Evolutionary conservation across 2,797 vertebrate species (phyloP), one percentile per base, ranked within the genome.

Genomic region (Sebastes kiyomatsui): DNA sequence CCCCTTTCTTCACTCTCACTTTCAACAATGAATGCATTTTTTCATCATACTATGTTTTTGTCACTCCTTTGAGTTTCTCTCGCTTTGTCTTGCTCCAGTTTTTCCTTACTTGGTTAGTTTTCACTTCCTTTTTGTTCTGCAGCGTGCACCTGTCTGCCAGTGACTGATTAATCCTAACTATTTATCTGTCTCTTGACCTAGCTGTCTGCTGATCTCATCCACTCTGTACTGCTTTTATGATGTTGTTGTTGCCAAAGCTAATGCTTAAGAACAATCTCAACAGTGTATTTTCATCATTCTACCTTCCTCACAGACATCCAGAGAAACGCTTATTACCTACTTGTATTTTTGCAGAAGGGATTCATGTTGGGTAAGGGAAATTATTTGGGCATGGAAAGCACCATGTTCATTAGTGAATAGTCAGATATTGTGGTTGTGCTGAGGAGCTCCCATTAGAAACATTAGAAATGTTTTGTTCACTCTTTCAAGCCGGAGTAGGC

Each of bases 11-110:
- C 73, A 66, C 68, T 85, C 79, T 46, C 13, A 27, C 82, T 88
- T 88, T 83, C 86, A 85, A 65, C 79, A 61, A 61, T 83, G 70
- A 87, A 83, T 86, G 60, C 16, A 70, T 80, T 85, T 80, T 87
- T 90, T 86, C 80, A 90, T 91, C 77, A 75, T 83, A 13, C 56
- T 28, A 8, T 67, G 74, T 49, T 23, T 55, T 66, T 4, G 11
- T 2, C 16, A 27, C 18, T 60, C n/a, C 35, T 72, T 73, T 67
- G 16, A 61, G 61, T 81, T 77, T 58, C 20, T 79, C n/a, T 84
- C 9, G 1, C 54, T 89, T 85, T 78, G 60, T 74, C 67, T 81
- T 74, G 67, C 54, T 83, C 65, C 42, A 75, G 2, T 62, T 79
- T 79, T 6, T 28, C 46, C 28, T n/a, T 54, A 30, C 56, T 58